Conservation (phyloP, 2,113 vertebrate species). For the Rhipidura dahli region DNA sequence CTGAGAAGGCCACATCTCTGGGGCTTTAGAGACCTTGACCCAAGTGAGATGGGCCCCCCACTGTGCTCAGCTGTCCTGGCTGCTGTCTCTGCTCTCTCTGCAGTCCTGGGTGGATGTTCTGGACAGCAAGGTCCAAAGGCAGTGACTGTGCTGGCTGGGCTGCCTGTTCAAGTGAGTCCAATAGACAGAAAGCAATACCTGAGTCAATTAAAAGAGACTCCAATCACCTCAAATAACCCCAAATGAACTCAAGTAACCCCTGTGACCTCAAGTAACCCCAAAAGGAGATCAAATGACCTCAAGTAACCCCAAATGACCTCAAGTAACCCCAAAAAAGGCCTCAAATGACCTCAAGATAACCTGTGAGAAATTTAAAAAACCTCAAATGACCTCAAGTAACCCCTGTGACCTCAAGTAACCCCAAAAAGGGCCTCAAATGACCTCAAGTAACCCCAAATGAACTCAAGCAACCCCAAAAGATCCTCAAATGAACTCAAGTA, state of each 20-base stretch:
- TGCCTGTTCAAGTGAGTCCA: neutral
- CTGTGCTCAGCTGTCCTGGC: neutral
- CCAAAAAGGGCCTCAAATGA: neutral
- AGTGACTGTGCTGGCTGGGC: fast-evolving
- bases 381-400: neutral
- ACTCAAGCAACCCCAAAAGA: neutral
- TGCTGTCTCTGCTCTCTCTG: neutral
- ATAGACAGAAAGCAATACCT: too few species aligned
- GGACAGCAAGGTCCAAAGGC: neutral
- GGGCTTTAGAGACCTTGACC: too few species aligned
- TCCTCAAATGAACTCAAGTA: neutral
- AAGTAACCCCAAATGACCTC: too few species aligned
- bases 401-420: neutral
- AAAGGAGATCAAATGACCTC: too few species aligned
- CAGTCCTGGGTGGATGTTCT: neutral
- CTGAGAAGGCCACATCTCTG: neutral
- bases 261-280: too few species aligned
- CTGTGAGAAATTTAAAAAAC: too few species aligned
- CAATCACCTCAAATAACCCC: too few species aligned
- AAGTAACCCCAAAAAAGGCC: too few species aligned
- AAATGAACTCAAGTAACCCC: too few species aligned
- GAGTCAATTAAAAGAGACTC: too few species aligned
- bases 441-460: neutral
- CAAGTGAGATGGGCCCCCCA: fast-evolving
- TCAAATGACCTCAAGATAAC: too few species aligned